Percentiles rank a stretch among this genome's conserved stretches.
Conservation (phyloP, 2,113 vertebrate genomes). For the Athene noctua region DNA sequence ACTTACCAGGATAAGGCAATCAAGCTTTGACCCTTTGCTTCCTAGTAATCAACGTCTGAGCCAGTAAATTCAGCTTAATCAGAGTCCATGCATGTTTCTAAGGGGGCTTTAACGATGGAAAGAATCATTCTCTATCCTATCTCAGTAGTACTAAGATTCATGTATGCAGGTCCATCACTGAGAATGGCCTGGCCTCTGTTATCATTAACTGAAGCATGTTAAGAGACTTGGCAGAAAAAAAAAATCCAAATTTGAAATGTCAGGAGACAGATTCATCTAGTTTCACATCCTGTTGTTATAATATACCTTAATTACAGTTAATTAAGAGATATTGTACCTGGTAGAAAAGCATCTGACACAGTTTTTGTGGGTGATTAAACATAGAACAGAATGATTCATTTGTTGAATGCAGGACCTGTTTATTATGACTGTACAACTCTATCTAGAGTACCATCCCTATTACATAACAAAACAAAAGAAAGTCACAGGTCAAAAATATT, state of each 20-base stretch:
- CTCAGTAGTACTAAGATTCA: neutral
- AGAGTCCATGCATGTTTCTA: neutral
- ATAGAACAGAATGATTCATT: neutral
- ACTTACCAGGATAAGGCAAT: neutral
- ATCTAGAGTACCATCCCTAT: neutral
- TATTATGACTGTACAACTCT: neutral
- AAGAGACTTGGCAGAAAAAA: conserved; percentile 26
- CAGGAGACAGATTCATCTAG: conserved; percentile 44
- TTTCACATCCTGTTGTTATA: conserved; percentile 51
- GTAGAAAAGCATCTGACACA: conserved; percentile 42
- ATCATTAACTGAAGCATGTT: conserved; percentile 37
- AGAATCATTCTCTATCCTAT: neutral
- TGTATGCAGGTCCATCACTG: neutral
- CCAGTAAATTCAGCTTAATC: neutral
- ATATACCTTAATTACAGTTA: conserved; percentile 51
- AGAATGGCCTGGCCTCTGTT: conserved; percentile 26
- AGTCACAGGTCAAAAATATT: neutral
- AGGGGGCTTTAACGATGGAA: neutral
- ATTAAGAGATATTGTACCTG: conserved; percentile 51
- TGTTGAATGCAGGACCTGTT: neutral
- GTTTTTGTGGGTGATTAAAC: conserved; percentile 44
- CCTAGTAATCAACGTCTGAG: neutral
- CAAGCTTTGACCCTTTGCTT: neutral
- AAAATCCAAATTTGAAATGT: conserved; percentile 16
- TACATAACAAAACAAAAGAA: neutral